These are phyloP conservation scores for Drosophila parabipectinata DNA, from an alignment of 1,140 invertebrate genomes.

Conservation along the genomic window DNA sequence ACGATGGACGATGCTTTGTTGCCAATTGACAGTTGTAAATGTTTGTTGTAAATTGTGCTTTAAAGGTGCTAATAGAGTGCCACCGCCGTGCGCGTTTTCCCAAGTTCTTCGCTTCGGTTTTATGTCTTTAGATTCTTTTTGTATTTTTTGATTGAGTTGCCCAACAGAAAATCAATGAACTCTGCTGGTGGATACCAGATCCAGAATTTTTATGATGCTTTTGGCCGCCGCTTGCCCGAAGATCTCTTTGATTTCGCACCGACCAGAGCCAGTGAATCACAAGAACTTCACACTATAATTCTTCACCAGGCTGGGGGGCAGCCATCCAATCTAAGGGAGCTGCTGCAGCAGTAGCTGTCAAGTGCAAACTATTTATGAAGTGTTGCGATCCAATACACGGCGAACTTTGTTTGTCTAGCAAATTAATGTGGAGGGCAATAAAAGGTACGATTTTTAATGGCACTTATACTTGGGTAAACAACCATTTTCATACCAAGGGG, in stretches of 20 bases:
- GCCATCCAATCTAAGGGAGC: not conserved
- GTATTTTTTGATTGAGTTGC: constrained; percentile 72
- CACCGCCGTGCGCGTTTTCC: constrained; percentile 78
- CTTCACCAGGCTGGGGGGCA: not conserved
- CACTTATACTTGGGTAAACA: constrained; percentile 21
- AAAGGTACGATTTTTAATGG: constrained; percentile 28
- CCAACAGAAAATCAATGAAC: constrained; percentile 75
- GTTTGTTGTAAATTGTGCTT: constrained; percentile 82
- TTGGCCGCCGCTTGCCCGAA: constrained; percentile 30
- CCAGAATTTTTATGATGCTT: constrained; percentile 70
- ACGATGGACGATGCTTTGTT: constrained; percentile 59
- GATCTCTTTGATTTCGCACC: constrained; percentile 75
- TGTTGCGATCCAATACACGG: constrained; percentile 26
- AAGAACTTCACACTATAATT: constrained; percentile 65
- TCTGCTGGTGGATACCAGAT: constrained; percentile 50
- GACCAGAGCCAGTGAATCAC: constrained; percentile 62
- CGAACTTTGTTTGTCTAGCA: constrained; percentile 61
- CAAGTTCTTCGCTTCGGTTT: constrained; percentile 49
- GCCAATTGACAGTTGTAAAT: constrained; percentile 84
- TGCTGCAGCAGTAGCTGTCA: constrained; percentile 60
- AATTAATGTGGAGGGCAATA: constrained; percentile 65
- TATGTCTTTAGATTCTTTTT: constrained; percentile 26
- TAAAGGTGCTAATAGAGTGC: constrained; percentile 83
- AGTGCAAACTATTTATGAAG: constrained; percentile 76
- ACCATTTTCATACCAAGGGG: not conserved